Percentiles rank a stretch among this genome's conserved stretches.
phyloP scores from a whole-genome alignment of 1,140 invertebrate genomes.

The Gryllus bimaculatus region DNA sequence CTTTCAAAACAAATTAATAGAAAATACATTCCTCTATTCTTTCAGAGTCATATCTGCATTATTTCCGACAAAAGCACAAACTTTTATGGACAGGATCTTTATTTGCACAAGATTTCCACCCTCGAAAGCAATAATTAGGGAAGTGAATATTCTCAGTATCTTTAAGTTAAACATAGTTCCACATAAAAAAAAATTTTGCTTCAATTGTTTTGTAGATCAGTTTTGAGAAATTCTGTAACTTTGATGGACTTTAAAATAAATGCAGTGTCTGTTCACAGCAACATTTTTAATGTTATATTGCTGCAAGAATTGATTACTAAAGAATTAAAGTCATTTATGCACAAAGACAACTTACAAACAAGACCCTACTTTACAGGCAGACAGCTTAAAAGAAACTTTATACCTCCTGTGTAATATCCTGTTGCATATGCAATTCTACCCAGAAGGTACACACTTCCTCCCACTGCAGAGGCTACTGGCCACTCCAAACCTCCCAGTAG shows the following conservation, averaged over 20 bases:
- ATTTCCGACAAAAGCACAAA: too few relatives aligned
- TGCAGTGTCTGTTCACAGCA: background rate
- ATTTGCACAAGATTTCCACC: too few relatives aligned
- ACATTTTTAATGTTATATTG: constrained; percentile 1
- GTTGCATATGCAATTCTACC: constrained; percentile 38
- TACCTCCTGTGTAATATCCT: constrained; percentile 44
- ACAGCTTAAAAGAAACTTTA: too few relatives aligned
- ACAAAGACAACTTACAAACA: background rate
- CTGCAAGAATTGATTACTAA: background rate
- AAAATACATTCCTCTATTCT: too few relatives aligned
- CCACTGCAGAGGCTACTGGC: constrained; percentile 35
- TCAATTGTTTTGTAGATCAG: background rate
- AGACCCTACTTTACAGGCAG: too few relatives aligned
- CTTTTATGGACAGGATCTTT: too few relatives aligned
- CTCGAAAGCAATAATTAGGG: too few relatives aligned
- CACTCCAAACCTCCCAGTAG: constrained; percentile 37
- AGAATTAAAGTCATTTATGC: background rate
- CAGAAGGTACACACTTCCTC: constrained; percentile 35
- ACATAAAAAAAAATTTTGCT: too few relatives aligned
- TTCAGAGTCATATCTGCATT: too few relatives aligned
- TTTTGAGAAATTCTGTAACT: constrained; percentile 7
- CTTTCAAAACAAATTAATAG: too few relatives aligned
- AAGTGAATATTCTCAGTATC: too few relatives aligned
- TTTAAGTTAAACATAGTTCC: too few relatives aligned
- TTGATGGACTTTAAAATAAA: background rate